Base-by-base conservation (phyloP, 2,888 invertebrate species). In the Nomada fabriciana region DNA sequence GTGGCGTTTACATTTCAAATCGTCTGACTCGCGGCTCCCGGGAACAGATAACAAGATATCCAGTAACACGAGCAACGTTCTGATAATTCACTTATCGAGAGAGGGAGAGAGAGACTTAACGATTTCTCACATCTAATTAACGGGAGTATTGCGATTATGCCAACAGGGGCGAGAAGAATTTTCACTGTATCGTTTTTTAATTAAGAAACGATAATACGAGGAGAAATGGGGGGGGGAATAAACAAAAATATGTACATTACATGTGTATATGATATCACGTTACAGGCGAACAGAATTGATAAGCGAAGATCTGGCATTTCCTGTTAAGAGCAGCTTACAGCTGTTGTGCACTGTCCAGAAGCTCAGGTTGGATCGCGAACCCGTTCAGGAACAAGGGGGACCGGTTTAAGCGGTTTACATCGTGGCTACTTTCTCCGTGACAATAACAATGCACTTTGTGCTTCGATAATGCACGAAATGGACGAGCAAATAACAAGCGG, bases 391-490 rank as follows among this genome's bases (percentile, higher is more conserved):
- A 52, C 79, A 71, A 74, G 67, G 47, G 65, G 73, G 80, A 75
- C 76, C 79, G 82, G 79, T 85, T 85, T 75, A 79, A 60, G 82
- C 82, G 74, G 61, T 86, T 83, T 60, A 63, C 73, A 36, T 72
- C 70, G 36, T 11, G 67, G 53, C 76, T 67, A 83, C 83, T 83
- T 85, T 85, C 80, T 76, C 87, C 80, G 77, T 71, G 77, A 82
- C 86, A 85, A 86, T 87, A 85, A 86, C 87, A 82, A 76, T 78
- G 70, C 80, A 75, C 76, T 80, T 78, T 71, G 77, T 80, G 73
- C 75, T 64, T 60, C 63, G 83, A 63, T 65, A 61, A 50, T 67
- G 59, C 64, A 61, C 61, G 20, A 47, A 83, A 79, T 25, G 60
- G 60, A 25, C 65, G 59, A 52, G 77, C n/a, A 36, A 64, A 69